A percentile compares a stretch with the other conserved stretches of the same genome.
Conservation (phyloP, 1,140 invertebrate genomes). For the Ganaspis sp. region DNA sequence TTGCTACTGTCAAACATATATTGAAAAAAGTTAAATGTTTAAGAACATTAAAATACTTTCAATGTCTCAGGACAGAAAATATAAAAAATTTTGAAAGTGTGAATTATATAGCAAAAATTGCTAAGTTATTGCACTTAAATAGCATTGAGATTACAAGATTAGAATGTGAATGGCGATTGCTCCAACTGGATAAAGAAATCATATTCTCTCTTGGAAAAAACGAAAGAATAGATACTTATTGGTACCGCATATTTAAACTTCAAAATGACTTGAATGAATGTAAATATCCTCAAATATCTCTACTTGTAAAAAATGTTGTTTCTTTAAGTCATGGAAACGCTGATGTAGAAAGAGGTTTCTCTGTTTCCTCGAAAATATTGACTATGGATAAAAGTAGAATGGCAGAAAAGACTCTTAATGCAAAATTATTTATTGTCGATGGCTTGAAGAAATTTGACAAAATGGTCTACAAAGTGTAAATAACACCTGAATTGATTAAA, state of each 20-base stretch:
- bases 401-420: too few species aligned
- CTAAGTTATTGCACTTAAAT: conserved; percentile 32
- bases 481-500: too few species aligned
- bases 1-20: too few species aligned
- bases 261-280: conserved; percentile 27
- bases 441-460: conserved; percentile 36
- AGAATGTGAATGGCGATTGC: conserved; percentile 42
- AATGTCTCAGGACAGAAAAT: background rate
- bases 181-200: conserved; percentile 33
- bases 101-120: conserved; percentile 20
- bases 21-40: too few species aligned
- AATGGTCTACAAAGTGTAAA: conserved; percentile 32
- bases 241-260: conserved; percentile 36
- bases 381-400: conserved; percentile 39
- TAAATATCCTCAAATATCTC: conserved; percentile 35
- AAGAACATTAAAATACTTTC: too few species aligned
- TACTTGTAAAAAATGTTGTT: conserved; percentile 36
- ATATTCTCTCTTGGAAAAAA: background rate
- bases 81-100: background rate
- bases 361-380: conserved; percentile 34
- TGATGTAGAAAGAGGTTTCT: too few species aligned
- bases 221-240: conserved; percentile 34
- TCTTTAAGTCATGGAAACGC: conserved; percentile 38
- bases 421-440: conserved; percentile 36
- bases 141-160: conserved; percentile 17